Evolutionary conservation across 1,140 invertebrate genomes (phyloP), one percentile per base, ranked within the genome.

Genomic region (Tetramorium alpestre): DNA sequence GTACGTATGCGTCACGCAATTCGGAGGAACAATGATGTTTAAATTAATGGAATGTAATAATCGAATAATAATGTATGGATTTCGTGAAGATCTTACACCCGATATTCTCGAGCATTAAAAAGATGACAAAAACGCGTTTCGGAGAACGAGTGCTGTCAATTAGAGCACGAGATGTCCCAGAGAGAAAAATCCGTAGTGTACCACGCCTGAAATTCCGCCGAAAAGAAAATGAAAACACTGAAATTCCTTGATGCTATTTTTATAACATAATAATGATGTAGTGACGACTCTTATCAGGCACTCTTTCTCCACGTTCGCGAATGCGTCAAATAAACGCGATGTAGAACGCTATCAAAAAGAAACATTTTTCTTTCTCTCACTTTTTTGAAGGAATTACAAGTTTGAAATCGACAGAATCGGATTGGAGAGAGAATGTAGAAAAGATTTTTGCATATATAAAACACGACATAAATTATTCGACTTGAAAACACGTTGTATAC

Each of bases 191-290:
- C 58, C 28, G 56, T 60, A 72, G 82, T 58, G 10, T 56, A 56
- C 49, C 25, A 51, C 67, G 54, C 67, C 67, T 70, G 16, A 86
- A 70, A 86, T 86, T 70, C 44, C 44, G 51, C 41, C 54, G 64
- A 60, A 81, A 47, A 44, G 22, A 51, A 54, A 54, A 4, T 6
- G 25, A 60, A 44, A 65, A 67, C 49, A 62, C 13, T 84, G 7
- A 87, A 85, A 60, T 38, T 87, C 18, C 62, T 60, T 87, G 87
- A 73, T 87, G 84, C 90, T 91, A 91, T 90, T 90, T 91, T 90
- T 91, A 85, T 91, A 88, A 86, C 18, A 33, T 54, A 69, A 72
- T 18, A 44, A 87, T 18, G 51, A n/a, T 47, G 56, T 89, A 89
- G 85, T 33, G 38, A 90, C 76, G 62, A 78, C 70, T 88, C 38